Percentiles rank a stretch among this genome's conserved stretches.
Evolutionary conservation across 2,113 vertebrate species (phyloP).

Genomic region (Pogona vitticeps): DNA sequence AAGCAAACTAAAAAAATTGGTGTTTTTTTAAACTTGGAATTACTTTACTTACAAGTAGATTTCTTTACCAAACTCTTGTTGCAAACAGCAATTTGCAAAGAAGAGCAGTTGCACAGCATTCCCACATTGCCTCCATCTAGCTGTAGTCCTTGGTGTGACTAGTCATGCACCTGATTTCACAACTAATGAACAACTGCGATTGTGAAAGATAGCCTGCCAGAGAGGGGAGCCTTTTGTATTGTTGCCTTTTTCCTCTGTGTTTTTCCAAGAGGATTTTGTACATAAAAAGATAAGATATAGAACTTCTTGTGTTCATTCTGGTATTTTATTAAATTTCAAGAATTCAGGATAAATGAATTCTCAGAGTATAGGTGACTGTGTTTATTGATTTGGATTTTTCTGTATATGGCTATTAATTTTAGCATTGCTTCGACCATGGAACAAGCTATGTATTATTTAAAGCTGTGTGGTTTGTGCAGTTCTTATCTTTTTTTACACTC

Average conservation of each 20-base stretch:
- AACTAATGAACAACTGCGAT: too few species aligned
- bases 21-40: background rate
- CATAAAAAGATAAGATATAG: background rate
- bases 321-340: background rate
- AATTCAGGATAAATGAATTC: background rate
- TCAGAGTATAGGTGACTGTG: background rate
- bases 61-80: background rate
- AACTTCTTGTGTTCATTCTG: background rate
- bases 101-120: too few species aligned
- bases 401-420: background rate
- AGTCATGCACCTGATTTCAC: too few species aligned
- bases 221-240: too few species aligned
- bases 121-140: too few species aligned
- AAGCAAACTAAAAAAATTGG: too few species aligned
- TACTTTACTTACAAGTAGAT: background rate
- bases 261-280: too few species aligned
- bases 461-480: background rate
- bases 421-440: background rate
- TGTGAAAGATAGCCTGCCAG: too few species aligned
- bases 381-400: background rate
- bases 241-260: too few species aligned
- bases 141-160: too few species aligned
- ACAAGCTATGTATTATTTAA: background rate
- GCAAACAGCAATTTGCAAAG: too few species aligned
- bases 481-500: background rate